Percentiles rank a stretch among this genome's conserved stretches.
These are phyloP conservation scores for Allobates femoralis DNA, from an alignment of 2,797 vertebrate genomes.

Conservation along the genomic window DNA sequence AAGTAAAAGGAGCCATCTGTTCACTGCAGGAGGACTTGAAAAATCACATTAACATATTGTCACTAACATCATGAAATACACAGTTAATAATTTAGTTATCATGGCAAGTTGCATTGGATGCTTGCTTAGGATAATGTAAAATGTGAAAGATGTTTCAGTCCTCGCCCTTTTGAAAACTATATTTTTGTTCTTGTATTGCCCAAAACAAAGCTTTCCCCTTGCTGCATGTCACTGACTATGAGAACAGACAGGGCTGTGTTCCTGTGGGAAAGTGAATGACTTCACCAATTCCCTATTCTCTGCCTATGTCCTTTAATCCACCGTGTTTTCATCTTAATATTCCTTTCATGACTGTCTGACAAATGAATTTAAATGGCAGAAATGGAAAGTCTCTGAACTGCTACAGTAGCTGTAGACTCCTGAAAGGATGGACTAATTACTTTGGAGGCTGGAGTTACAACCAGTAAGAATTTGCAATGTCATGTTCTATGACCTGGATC, in stretches of 20 bases:
- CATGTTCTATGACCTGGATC: constrained; percentile 51
- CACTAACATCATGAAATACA: constrained; percentile 98
- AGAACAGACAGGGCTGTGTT: constrained; percentile 26
- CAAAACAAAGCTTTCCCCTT: constrained; percentile 59
- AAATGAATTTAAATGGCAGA: constrained; percentile 52
- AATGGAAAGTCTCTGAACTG: constrained; percentile 60
- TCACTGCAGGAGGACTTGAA: constrained; percentile 92
- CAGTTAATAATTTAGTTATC: constrained; percentile 97
- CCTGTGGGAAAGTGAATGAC: constrained; percentile 37
- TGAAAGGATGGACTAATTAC: constrained; percentile 57
- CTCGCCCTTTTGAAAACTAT: constrained; percentile 48
- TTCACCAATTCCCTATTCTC: constrained; percentile 46
- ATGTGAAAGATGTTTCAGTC: constrained; percentile 68
- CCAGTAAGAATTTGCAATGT: constrained; percentile 52
- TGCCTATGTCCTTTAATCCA: constrained; percentile 59
- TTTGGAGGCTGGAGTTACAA: constrained; percentile 45
- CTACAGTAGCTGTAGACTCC: constrained; percentile 48
- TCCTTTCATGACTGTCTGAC: constrained; percentile 46
- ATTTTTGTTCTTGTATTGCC: constrained; percentile 53
- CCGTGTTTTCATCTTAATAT: constrained; percentile 34
- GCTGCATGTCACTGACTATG: constrained; percentile 48
- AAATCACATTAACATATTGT: constrained; percentile 99
- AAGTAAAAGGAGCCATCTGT: constrained; percentile 99
- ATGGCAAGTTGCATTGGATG: constrained; percentile 85
- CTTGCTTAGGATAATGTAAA: constrained; percentile 83